Evolutionary conservation across 2,113 vertebrate species (phyloP).

Genomic region (Panthera tigris): DNA sequence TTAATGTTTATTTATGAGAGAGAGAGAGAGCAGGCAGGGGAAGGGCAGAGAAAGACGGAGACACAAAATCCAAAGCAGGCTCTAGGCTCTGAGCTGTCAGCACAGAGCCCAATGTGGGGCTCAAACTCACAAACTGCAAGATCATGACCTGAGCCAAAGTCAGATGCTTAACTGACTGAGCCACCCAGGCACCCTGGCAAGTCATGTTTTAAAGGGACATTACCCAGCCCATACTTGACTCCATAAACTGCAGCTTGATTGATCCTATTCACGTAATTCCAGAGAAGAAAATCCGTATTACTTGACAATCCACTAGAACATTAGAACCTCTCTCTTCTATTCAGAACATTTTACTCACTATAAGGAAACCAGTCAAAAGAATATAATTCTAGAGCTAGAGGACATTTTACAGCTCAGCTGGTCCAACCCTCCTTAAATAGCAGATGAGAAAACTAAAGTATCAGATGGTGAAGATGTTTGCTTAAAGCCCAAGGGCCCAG

Average conservation of each 20-base stretch:
- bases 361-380: background rate
- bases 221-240: background rate
- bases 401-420: background rate
- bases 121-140: too few relatives aligned
- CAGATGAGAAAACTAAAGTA: background rate
- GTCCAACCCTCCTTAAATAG: background rate
- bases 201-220: background rate
- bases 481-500: background rate
- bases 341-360: background rate
- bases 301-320: background rate
- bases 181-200: background rate
- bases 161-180: too few relatives aligned
- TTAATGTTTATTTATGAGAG: too few relatives aligned
- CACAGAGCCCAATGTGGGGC: too few relatives aligned
- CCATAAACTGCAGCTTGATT: background rate
- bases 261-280: background rate
- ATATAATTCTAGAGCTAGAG: background rate
- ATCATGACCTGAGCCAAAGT: too few relatives aligned
- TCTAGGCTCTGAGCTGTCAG: too few relatives aligned
- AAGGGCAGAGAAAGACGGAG: too few relatives aligned
- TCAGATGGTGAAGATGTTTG: background rate
- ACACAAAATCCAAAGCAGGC: too few relatives aligned
- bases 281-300: background rate
- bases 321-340: background rate
- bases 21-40: too few relatives aligned